These are phyloP conservation scores for Denticeps clupeoides DNA, from an alignment of 2,797 vertebrate genomes.

Conservation along the genomic window DNA sequence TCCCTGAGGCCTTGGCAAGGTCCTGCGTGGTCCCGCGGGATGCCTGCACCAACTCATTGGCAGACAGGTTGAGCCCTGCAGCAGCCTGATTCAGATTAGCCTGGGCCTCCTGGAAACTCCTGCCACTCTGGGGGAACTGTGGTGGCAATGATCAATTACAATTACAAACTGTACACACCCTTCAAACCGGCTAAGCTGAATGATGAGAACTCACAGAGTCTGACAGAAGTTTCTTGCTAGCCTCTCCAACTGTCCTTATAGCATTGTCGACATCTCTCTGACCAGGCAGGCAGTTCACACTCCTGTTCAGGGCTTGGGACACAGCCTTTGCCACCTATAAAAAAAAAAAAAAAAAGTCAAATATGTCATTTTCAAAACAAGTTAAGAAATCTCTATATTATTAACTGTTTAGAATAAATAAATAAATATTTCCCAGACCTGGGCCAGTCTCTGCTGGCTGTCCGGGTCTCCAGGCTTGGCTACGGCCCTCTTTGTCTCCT, in stretches of 20 bases:
- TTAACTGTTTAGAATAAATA: too few relatives aligned
- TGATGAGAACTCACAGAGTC: conserved; percentile 63
- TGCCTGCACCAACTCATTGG: conserved; percentile 88
- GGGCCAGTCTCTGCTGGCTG: conserved; percentile 86
- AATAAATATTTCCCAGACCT: conserved; percentile 54
- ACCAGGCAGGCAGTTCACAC: conserved; percentile 88
- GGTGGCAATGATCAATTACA: not conserved
- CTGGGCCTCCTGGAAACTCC: conserved; percentile 90
- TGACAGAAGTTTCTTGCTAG: conserved; percentile 82
- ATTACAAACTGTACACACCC: not conserved
- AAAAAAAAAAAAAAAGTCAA: not conserved
- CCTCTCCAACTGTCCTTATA: conserved; percentile 82
- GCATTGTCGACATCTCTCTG: conserved; percentile 93
- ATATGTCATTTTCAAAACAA: not conserved
- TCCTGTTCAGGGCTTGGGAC: conserved; percentile 85
- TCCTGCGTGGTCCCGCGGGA: conserved; percentile 88
- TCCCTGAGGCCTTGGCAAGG: conserved; percentile 79
- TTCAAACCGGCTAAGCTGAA: not conserved
- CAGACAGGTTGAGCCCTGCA: conserved; percentile 84
- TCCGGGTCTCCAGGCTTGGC: conserved; percentile 82
- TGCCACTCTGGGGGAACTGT: conserved; percentile 82
- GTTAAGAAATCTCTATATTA: too few relatives aligned
- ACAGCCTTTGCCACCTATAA: conserved; percentile 89
- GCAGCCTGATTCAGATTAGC: conserved; percentile 80
- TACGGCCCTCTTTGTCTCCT: conserved; percentile 85